These are phyloP conservation scores for Periphyllus acericola DNA, from an alignment of 2,888 invertebrate species.

Conservation along the genomic window DNA sequence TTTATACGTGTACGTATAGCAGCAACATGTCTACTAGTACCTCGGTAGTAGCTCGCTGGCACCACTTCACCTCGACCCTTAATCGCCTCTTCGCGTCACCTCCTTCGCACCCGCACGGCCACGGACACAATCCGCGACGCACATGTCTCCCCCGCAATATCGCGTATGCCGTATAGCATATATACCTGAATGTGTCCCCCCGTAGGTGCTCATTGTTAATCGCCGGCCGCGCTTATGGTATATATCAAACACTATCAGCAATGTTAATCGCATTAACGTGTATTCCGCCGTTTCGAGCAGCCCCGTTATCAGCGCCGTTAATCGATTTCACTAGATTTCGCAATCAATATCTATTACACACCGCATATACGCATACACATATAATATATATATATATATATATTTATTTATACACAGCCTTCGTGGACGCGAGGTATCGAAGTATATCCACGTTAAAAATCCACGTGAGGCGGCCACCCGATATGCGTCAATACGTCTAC, in stretches of 20 bases:
- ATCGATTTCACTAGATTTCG: conserved; percentile 55
- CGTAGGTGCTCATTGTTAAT: conserved; percentile 46
- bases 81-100: not conserved
- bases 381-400: not conserved
- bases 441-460: not conserved
- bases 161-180: not conserved
- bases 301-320: conserved; percentile 42
- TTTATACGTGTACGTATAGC: too few relatives aligned
- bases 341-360: conserved; percentile 32
- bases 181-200: not conserved
- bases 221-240: not conserved
- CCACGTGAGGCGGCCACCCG: not conserved
- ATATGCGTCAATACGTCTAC: too few relatives aligned
- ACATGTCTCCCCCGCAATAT: conserved; percentile 17
- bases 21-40: too few relatives aligned
- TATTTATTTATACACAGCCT: too few relatives aligned
- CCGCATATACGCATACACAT: not conserved
- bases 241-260: conserved; percentile 35
- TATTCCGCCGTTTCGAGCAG: not conserved
- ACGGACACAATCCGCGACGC: not conserved
- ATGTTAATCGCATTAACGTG: conserved; percentile 33
- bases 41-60: too few relatives aligned
- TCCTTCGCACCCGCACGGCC: not conserved
- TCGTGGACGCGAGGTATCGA: too few relatives aligned
- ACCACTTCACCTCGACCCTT: not conserved